These are phyloP conservation scores for Cardiocondyla obscurior DNA, from an alignment of 1,140 invertebrate genomes.

Conservation along the genomic window DNA sequence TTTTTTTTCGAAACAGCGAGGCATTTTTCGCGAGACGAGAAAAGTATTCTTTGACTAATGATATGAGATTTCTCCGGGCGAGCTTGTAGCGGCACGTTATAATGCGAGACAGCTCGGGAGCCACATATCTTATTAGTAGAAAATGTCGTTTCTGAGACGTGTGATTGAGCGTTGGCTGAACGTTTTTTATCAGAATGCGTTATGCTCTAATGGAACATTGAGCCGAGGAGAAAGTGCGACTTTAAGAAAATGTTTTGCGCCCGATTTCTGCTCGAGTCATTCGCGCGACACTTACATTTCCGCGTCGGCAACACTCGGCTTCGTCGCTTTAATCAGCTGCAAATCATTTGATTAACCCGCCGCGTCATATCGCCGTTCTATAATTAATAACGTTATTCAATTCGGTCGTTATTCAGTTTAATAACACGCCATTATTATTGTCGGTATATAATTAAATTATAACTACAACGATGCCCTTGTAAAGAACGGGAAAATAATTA, in stretches of 20 bases:
- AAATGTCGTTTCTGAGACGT: constrained; percentile 21
- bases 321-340: neutral
- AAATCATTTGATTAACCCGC: neutral
- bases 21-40: neutral
- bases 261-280: constrained; percentile 20
- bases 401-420: neutral
- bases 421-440: neutral
- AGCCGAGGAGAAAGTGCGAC: constrained; percentile 32
- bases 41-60: constrained; percentile 27
- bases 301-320: constrained; percentile 12
- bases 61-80: constrained; percentile 3
- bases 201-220: constrained; percentile 6
- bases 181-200: constrained; percentile 26
- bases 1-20: neutral
- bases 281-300: constrained; percentile 5
- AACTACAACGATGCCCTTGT: too few relatives aligned
- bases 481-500: neutral
- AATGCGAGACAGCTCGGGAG: neutral
- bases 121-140: neutral
- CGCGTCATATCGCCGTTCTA: too few relatives aligned
- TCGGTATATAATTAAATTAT: neutral
- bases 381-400: neutral
- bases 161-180: neutral
- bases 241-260: constrained; percentile 28
- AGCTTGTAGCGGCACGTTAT: neutral